Evolutionary conservation across 2,888 invertebrate genomes (phyloP).

Genomic region (Esperia sulphurella): DNA sequence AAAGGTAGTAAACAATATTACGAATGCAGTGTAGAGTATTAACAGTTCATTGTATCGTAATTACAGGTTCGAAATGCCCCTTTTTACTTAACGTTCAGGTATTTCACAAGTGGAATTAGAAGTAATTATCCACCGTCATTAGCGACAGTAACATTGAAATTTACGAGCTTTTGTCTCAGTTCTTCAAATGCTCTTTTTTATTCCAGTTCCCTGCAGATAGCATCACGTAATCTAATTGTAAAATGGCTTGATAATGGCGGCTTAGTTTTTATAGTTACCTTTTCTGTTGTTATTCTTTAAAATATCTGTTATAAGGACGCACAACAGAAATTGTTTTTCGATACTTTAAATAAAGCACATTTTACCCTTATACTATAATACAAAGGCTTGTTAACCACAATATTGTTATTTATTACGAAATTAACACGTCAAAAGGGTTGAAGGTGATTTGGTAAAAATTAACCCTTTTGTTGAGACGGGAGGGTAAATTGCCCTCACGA

Average conservation of each 20-base stretch:
- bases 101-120: slow-evolving; percentile 31
- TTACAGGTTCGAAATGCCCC: slow-evolving; percentile 21
- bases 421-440: slow-evolving; percentile 66
- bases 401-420: slow-evolving; percentile 53
- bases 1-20: no score
- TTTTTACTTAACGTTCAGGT: slow-evolving; percentile 30
- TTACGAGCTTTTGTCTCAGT: slow-evolving; percentile 10
- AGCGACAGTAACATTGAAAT: slow-evolving; percentile 16
- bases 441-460: slow-evolving; percentile 46
- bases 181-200: background rate
- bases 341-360: slow-evolving; percentile 2
- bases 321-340: slow-evolving; percentile 13
- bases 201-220: background rate
- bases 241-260: background rate
- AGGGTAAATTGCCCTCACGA: slow-evolving; percentile 43
- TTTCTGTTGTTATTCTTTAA: background rate
- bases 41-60: slow-evolving; percentile 3
- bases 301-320: slow-evolving; percentile 4
- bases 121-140: slow-evolving; percentile 34
- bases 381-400: slow-evolving; percentile 20
- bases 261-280: slow-evolving; percentile 2
- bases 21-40: background rate
- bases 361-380: background rate
- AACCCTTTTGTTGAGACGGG: slow-evolving; percentile 51
- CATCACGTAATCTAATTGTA: background rate